Evolutionary conservation across 2,113 vertebrate species (phyloP), one percentile per base, ranked within the genome.

Genomic region (Rhea americana): DNA sequence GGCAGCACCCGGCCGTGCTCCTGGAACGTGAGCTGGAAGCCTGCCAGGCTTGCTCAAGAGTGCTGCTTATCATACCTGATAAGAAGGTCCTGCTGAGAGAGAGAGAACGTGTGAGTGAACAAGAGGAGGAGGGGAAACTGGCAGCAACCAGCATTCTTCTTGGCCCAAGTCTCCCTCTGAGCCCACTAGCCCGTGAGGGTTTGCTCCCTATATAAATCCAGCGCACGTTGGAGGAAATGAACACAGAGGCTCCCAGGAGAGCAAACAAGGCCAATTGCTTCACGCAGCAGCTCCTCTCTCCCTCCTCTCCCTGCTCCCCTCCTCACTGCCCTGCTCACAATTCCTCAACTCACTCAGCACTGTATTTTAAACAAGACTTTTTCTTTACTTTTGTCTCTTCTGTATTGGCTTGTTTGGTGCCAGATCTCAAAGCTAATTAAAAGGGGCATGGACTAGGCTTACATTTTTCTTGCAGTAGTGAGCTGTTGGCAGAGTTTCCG

Each of bases 341-440:
- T 74, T 95, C 78, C 13, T 22, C 43, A 66, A 76, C 90, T 51
- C 10, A 3, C 56, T 74, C 93, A 68, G 84, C 22, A 32, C 22
- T 5, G 59, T 74, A 79, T 96, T 95, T 95, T 74, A 94, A 96
- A 82, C 86, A 93, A 94, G 85, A 67, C 58, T 95, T 86, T 88
- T 78, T 93, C 59, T 95, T 90, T 85, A 55, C 86, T 95, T 30
- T 94, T 94, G 55, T 82, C 91, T 97, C 85, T 76, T 94, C 87
- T 87, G 26, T 89, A 93, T 87, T 77, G 6, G 45, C 71, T 96
- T 5, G 5, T 75, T 89, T 13, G 0, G 85, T 93, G 92, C 96
- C 94, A 97, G 87, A 96, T 91, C 94, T 95, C 91, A 39, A 25
- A 92, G 87, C 94, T 98, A 97, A 98, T 97, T 97, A 97, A 97